phyloP scores from a whole-genome alignment of 2,113 vertebrate genomes.

The Globicephala melas region DNA sequence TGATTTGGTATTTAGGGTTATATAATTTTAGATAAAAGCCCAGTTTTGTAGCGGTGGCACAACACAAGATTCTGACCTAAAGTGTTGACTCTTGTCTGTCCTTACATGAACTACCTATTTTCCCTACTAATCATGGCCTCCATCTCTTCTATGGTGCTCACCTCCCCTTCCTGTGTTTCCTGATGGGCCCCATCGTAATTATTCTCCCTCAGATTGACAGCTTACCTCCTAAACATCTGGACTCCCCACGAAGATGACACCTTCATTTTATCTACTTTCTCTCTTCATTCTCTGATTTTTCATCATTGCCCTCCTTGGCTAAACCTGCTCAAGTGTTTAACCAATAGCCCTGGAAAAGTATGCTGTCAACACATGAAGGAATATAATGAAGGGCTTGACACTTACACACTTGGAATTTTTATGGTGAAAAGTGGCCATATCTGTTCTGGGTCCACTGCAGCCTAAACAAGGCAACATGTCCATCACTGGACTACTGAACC shows the following conservation, averaged over 20 bases:
- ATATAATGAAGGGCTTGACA: neutral
- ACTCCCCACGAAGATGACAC: neutral
- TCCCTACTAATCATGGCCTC: neutral
- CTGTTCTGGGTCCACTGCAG: neutral
- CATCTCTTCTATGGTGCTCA: neutral
- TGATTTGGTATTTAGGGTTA: neutral
- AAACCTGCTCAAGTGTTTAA: neutral
- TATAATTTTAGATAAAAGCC: neutral
- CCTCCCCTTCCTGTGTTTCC: neutral
- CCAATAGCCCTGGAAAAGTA: neutral
- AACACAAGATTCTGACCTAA: neutral
- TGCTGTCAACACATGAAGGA: neutral
- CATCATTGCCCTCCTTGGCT: neutral
- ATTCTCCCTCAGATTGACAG: neutral
- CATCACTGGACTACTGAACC: neutral
- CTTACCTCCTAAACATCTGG: neutral
- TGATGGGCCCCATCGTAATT: neutral
- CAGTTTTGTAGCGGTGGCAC: neutral
- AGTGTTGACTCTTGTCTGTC: neutral
- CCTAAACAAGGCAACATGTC: neutral
- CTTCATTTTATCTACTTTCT: neutral
- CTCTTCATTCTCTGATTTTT: constrained; percentile 10
- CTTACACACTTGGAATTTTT: neutral
- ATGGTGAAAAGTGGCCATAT: neutral
- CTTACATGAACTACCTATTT: neutral